Evolutionary conservation across 2,797 vertebrate genomes (phyloP).

Genomic region (Pantherophis alleghaniensis): DNA sequence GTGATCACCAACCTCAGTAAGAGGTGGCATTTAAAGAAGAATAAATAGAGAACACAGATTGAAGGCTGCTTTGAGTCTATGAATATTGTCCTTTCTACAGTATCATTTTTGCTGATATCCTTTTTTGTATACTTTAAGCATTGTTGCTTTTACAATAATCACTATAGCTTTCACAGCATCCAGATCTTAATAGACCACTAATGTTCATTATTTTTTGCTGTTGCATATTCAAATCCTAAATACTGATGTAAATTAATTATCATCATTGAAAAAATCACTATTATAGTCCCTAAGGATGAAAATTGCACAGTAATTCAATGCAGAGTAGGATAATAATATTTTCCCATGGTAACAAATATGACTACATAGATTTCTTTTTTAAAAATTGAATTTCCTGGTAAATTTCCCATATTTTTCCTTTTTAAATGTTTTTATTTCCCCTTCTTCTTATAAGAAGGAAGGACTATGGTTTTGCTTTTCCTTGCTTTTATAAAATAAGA

Average conservation of each 20-base stretch:
- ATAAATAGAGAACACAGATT: constrained; percentile 1
- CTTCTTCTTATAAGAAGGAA: constrained; percentile 7
- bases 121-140: not conserved
- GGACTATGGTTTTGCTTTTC: not conserved
- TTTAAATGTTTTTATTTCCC: constrained; percentile 24
- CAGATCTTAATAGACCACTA: constrained; percentile 30
- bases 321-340: constrained; percentile 30
- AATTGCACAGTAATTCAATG: constrained; percentile 50
- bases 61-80: not conserved
- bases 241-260: constrained; percentile 57
- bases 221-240: constrained; percentile 46
- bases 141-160: not conserved
- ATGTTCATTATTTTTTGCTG: constrained; percentile 47
- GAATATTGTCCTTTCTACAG: constrained; percentile 13
- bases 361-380: not conserved
- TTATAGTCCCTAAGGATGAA: constrained; percentile 43
- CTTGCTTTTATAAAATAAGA: not conserved
- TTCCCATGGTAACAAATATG: constrained; percentile 40
- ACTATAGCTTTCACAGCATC: not conserved
- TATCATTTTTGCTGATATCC: not conserved
- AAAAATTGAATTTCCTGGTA: not conserved
- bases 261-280: constrained; percentile 29
- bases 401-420: not conserved
- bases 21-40: not conserved
- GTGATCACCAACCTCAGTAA: not conserved